Base-by-base conservation (phyloP, 1,140 invertebrate species). In the Gryllus bimaculatus region DNA sequence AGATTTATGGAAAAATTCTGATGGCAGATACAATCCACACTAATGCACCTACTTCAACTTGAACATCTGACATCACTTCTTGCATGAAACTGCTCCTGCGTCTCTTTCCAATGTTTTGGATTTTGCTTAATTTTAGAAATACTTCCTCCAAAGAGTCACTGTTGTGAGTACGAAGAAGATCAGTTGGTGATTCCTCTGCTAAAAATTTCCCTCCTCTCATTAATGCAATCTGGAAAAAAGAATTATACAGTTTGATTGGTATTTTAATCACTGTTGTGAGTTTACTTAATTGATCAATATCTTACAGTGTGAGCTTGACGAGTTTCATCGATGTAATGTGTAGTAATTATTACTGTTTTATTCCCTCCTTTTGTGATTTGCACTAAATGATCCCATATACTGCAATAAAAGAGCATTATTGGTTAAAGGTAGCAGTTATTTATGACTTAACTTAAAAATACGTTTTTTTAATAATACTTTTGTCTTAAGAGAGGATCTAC, bases 61-160 rank as follows among this genome's bases (percentile, higher is more conserved):
- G 18, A 39, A 54, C 77, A 47, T 18, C 74, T 15, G 74, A 74
- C 74, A 80, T 84, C 81, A 97, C 88, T 82, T 90, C 90, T 84
- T 92, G 91, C 0, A 93, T 85, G 78, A 94, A 94, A 79, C 92
- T 94, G 21, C 93, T 94, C 20, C 93, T 86, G 8, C 94, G 87
- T 73, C 92, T 85, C 81, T 94, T 93, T 48, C 93, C 93, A 88
- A 91, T 90, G 84, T 94, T 95, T 85, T 95, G 93, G 74, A 92
- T 84, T 0, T 93, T 85, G 80, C 90, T 91, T 7, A 92, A 84
- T 82, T 90, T 90, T 5, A 92, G 86, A 82, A 92, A 92, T 7
- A 91, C 89, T 81, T 89, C 89, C 84, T 92, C 91, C 15, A 92
- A 82, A 18, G 86, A 88, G 81, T 88, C 83, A 75, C 86, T 86